Evolutionary conservation across 1,140 invertebrate genomes (phyloP), one percentile per base, ranked within the genome.

Genomic region (Bombus superbus): DNA sequence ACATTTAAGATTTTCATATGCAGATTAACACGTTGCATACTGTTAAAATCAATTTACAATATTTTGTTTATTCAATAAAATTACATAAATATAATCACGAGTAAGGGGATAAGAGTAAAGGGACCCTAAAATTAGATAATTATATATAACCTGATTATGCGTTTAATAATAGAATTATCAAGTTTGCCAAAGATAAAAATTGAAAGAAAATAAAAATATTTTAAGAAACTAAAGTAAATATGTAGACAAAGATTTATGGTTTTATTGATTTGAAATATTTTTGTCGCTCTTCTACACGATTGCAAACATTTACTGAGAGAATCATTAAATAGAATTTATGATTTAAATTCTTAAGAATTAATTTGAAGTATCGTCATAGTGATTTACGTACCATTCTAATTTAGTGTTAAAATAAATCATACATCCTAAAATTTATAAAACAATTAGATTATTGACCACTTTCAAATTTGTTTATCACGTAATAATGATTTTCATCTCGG

Each of bases 261-360:
- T 94, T 94, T 94, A 94, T 94, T 94, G 92, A 93, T 94, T 94
- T 90, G 92, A 92, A 94, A 92, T 90, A 91, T 91, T 92, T 90
- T 87, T 78, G 91, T 85, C 59, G 47, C 47, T 53, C 6, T 53
- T 53, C 18, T 53, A 53, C 1, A 53, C 47, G 47, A 94, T 94
- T 93, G 94, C 90, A 93, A 92, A 94, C 47, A 94, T 94, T 94
- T 93, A 93, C 83, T 93, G 92, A 93, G 91, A 94, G 93, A 93
- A 92, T 92, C 72, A 90, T 94, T 92, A 92, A 94, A 88, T 92
- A 81, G 92, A 93, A 90, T 92, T 90, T 72, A 93, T 94, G 89
- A 85, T 91, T 93, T 91, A 92, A 93, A 92, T 92, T 86, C 89
- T 94, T 91, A 89, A 93, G 91, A 93, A 94, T 94, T 89, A 90